Conservation (phyloP, 1,140 invertebrate species). For the Drosophila mojavensis region DNA sequence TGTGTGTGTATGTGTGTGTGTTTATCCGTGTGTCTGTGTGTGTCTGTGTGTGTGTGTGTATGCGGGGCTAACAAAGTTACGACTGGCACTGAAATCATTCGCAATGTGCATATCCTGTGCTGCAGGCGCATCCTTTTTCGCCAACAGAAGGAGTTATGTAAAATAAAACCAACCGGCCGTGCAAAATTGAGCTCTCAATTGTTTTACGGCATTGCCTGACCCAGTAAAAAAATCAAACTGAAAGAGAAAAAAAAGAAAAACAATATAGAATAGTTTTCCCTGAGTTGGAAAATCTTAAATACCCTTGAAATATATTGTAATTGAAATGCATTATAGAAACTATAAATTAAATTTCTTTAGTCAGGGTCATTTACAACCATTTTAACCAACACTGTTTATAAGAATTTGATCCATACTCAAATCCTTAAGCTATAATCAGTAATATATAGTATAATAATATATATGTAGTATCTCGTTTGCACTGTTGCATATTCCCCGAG, state of each 20-base stretch:
- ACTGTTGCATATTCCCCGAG: too few species aligned
- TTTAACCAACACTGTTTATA: too few species aligned
- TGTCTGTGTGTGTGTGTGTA: background rate
- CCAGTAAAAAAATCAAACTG: conserved; percentile 28
- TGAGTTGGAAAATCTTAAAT: background rate
- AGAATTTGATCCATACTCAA: too few species aligned
- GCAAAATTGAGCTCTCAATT: conserved; percentile 73
- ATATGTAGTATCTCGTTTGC: too few species aligned
- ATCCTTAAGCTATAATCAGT: too few species aligned
- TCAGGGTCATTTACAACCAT: too few species aligned
- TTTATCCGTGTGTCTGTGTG: background rate
- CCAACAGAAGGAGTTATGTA: conserved; percentile 49
- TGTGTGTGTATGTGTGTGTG: background rate
- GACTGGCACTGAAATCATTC: conserved; percentile 54
- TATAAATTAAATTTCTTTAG: too few species aligned
- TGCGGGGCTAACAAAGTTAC: conserved; percentile 63
- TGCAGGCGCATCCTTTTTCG: conserved; percentile 45
- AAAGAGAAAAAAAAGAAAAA: background rate
- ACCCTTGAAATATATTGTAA: background rate
- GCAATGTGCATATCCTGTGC: conserved; percentile 50
- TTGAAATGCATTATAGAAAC: too few species aligned
- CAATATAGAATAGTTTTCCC: too few species aligned
- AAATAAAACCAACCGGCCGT: conserved; percentile 54
- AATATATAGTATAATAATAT: too few species aligned
- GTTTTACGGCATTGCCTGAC: conserved; percentile 60